Conservation (phyloP, 2,888 invertebrate species). For the Amorpha juglandis region DNA sequence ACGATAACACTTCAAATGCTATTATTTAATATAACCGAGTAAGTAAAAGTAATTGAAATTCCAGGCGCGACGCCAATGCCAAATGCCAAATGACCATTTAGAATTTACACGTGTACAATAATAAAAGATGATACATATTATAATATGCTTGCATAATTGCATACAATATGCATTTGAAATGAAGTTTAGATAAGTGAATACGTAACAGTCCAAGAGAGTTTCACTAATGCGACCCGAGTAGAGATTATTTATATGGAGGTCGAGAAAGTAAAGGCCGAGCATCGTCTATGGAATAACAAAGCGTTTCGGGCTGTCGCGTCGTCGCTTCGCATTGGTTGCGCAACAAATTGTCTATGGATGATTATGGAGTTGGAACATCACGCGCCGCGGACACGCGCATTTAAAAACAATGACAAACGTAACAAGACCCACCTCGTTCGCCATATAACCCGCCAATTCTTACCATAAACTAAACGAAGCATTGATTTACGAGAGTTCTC, state of each 20-base stretch:
- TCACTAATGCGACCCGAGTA: constrained; percentile 49
- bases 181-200: constrained; percentile 25
- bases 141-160: not conserved
- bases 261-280: constrained; percentile 74
- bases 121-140: too few relatives aligned
- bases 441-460: constrained; percentile 36
- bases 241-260: constrained; percentile 63
- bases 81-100: too few relatives aligned
- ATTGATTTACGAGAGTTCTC: constrained; percentile 59
- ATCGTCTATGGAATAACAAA: constrained; percentile 70
- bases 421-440: constrained; percentile 47
- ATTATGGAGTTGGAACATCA: constrained; percentile 68
- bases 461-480: constrained; percentile 49
- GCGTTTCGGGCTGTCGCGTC: constrained; percentile 53
- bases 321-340: constrained; percentile 59
- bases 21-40: too few relatives aligned
- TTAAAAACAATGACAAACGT: constrained; percentile 57
- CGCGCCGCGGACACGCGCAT: constrained; percentile 57
- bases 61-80: too few relatives aligned
- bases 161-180: constrained; percentile 4
- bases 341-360: constrained; percentile 65
- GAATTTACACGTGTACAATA: too few relatives aligned
- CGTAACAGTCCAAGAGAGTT: constrained; percentile 51
- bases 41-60: too few relatives aligned
- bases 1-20: constrained; percentile 3